These are phyloP conservation scores for Timandra comae DNA, from an alignment of 2,888 invertebrate species.

Conservation along the genomic window DNA sequence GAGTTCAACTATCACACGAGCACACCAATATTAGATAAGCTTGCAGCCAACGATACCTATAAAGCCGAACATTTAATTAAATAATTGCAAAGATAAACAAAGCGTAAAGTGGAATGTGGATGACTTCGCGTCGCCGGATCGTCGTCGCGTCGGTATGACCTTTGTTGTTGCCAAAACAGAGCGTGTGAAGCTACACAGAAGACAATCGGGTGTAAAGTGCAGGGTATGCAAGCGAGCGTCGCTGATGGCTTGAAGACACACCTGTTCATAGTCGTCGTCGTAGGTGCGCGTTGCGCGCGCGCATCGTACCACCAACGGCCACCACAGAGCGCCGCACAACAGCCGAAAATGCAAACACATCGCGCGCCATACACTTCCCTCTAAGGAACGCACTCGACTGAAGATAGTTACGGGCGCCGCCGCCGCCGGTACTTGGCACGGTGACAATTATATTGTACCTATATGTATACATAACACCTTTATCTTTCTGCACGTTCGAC, in stretches of 20 bases:
- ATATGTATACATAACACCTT: slow-evolving; percentile 40
- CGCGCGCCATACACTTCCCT: slow-evolving; percentile 72
- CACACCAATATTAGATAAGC: slow-evolving; percentile 51
- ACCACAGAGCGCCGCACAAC: slow-evolving; percentile 72
- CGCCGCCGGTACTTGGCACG: slow-evolving; percentile 62
- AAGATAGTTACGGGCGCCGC: slow-evolving; percentile 63
- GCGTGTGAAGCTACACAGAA: slow-evolving; percentile 58
- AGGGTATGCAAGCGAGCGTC: slow-evolving; percentile 52
- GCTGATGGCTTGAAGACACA: slow-evolving; percentile 43
- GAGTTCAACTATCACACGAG: slow-evolving; percentile 34
- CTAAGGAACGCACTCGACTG: slow-evolving; percentile 71
- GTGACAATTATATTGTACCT: slow-evolving; percentile 51
- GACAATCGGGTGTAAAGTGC: slow-evolving; percentile 36
- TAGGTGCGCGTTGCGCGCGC: slow-evolving; percentile 57
- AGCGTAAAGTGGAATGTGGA: slow-evolving; percentile 61
- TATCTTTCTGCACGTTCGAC: slow-evolving; percentile 58
- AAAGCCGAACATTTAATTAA: slow-evolving; percentile 49
- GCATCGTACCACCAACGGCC: slow-evolving; percentile 68
- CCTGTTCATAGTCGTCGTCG: slow-evolving; percentile 74
- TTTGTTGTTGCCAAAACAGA: slow-evolving; percentile 50
- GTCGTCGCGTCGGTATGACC: slow-evolving; percentile 28
- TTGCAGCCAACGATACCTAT: slow-evolving; percentile 51
- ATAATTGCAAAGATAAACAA: slow-evolving; percentile 44
- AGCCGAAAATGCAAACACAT: slow-evolving; percentile 73
- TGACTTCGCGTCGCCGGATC: slow-evolving; percentile 49